These are phyloP conservation scores for Eleginops maclovinus DNA, from an alignment of 2,113 vertebrate species.

Conservation along the genomic window DNA sequence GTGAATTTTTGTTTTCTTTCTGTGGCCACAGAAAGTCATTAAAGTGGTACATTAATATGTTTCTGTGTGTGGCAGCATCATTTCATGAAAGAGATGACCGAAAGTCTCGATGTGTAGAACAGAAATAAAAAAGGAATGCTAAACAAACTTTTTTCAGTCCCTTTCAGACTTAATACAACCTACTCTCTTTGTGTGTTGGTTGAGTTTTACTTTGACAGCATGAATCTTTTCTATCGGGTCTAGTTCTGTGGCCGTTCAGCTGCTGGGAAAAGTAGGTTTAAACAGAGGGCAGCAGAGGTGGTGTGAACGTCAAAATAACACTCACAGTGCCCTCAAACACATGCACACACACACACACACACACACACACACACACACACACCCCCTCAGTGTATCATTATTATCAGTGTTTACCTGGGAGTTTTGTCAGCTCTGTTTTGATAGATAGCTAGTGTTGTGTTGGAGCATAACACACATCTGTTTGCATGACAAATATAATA, in stretches of 20 bases:
- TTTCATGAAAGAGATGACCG: too few species aligned
- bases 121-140: too few species aligned
- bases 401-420: slow-evolving; percentile 30
- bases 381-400: neutral
- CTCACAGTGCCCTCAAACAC: neutral
- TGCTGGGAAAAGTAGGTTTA: slow-evolving; percentile 11
- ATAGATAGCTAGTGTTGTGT: slow-evolving; percentile 29
- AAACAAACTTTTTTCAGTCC: too few species aligned
- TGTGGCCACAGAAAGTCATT: too few species aligned
- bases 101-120: too few species aligned
- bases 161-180: too few species aligned
- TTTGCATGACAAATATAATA: slow-evolving; percentile 18
- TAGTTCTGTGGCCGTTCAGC: slow-evolving; percentile 16
- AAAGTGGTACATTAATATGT: too few species aligned
- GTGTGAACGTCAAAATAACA: slow-evolving; percentile 32
- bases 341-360: slow-evolving; percentile 6
- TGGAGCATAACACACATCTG: neutral
- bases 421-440: slow-evolving; percentile 20
- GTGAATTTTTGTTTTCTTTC: too few species aligned
- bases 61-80: too few species aligned
- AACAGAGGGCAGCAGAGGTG: slow-evolving; percentile 32
- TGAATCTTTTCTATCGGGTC: slow-evolving; percentile 2
- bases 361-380: neutral
- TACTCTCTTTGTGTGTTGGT: neutral
- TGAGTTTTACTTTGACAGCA: slow-evolving; percentile 14